Conservation (phyloP, 1,140 invertebrate species). For the Leptinotarsa texana region DNA sequence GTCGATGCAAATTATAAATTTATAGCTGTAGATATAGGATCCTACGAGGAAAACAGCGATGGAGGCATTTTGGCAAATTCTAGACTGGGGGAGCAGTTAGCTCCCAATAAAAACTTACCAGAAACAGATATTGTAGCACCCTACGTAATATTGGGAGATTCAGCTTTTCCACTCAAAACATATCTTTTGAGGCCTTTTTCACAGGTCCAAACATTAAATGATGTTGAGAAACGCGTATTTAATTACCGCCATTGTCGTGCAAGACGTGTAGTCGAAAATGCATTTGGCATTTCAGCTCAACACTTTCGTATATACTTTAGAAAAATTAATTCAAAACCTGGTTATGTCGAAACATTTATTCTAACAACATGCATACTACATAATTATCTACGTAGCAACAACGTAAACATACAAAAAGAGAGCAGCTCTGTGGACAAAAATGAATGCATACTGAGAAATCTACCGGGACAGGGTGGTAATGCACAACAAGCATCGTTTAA, state of each 20-base stretch:
- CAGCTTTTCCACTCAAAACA: conserved; percentile 35
- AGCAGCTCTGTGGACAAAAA: not conserved
- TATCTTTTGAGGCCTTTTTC: conserved; percentile 35
- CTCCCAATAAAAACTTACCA: conserved; percentile 15
- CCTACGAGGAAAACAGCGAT: conserved; percentile 54
- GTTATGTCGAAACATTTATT: no score
- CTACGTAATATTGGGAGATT: conserved; percentile 36
- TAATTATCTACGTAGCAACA: no score
- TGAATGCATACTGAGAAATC: conserved; percentile 1
- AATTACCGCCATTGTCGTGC: conserved; percentile 54
- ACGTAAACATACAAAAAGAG: no score
- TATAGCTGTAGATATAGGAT: conserved; percentile 52
- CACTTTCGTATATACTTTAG: no score
- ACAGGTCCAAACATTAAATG: conserved; percentile 26
- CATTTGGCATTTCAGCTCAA: no score
- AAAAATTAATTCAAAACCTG: no score
- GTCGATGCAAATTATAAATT: conserved; percentile 54
- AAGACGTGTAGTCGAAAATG: no score
- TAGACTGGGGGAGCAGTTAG: conserved; percentile 14
- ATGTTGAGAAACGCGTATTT: conserved; percentile 45
- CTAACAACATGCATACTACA: no score
- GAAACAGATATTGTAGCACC: conserved; percentile 45
- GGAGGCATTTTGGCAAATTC: conserved; percentile 43
- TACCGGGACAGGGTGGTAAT: conserved; percentile 4
- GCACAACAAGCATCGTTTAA: conserved; percentile 9